Percentiles rank a stretch among this genome's conserved stretches.
phyloP scores from a whole-genome alignment of 2,888 invertebrate genomes.

The Criorhina ranunculi region DNA sequence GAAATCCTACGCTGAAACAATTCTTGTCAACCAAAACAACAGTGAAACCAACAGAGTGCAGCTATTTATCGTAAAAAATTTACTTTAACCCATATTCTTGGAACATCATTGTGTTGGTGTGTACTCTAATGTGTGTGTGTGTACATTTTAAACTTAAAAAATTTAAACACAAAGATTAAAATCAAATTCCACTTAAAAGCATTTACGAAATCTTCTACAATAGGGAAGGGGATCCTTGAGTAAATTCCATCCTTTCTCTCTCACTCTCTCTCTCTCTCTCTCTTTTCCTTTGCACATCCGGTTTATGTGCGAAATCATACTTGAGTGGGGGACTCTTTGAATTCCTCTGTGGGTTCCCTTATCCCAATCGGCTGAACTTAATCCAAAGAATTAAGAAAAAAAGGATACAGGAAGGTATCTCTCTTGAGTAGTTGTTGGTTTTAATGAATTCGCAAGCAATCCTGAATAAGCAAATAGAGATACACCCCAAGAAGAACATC shows the following conservation, averaged over 20 bases:
- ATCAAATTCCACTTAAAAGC: slow-evolving; percentile 29
- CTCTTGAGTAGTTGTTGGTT: slow-evolving; percentile 46
- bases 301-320: slow-evolving; percentile 23
- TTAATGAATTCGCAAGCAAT: slow-evolving; percentile 52
- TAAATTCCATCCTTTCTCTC: neutral
- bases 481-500: neutral
- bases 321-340: neutral
- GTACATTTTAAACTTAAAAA: slow-evolving; percentile 15
- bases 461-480: slow-evolving; percentile 44
- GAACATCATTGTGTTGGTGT: neutral
- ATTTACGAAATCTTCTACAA: slow-evolving; percentile 32
- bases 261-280: neutral
- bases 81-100: neutral
- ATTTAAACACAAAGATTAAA: slow-evolving; percentile 24
- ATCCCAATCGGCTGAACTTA: slow-evolving; percentile 17
- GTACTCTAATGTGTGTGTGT: neutral
- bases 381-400: neutral
- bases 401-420: neutral
- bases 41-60: slow-evolving; percentile 6
- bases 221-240: slow-evolving; percentile 17
- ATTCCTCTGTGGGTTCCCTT: slow-evolving; percentile 17
- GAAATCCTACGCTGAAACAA: neutral
- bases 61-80: neutral
- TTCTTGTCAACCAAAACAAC: neutral
- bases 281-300: neutral